phyloP scores from a whole-genome alignment of 2,797 vertebrate genomes.

The Eidolon dupreanum region DNA sequence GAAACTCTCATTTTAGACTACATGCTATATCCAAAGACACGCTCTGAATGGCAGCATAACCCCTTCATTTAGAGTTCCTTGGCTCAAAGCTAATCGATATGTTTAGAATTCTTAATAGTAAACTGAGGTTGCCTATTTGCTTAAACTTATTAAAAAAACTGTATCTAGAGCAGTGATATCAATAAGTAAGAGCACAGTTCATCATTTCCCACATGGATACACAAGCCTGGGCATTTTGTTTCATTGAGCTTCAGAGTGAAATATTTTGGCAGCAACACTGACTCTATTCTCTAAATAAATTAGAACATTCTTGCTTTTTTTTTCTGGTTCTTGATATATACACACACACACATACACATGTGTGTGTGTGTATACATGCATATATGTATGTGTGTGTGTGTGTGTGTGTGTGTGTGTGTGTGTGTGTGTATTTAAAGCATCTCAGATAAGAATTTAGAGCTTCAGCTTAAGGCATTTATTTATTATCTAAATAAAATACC shows the following conservation, averaged over 20 bases:
- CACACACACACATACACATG: no score
- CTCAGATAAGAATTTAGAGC: slow-evolving; percentile 34
- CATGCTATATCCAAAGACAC: neutral
- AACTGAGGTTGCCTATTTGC: neutral
- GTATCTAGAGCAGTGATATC: neutral
- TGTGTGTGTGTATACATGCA: no score
- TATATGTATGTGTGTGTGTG: no score
- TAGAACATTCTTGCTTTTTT: neutral
- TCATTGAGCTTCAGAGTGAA: neutral
- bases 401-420: no score
- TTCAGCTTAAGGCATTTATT: neutral
- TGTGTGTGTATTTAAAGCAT: neutral
- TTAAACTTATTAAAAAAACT: neutral
- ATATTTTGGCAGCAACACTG: neutral
- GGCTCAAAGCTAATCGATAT: neutral
- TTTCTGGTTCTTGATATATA: neutral
- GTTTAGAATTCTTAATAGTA: neutral
- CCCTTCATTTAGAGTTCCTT: neutral
- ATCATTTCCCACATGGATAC: neutral
- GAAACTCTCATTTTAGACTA: neutral
- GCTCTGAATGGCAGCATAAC: neutral
- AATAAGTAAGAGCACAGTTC: neutral
- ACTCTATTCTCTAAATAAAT: neutral
- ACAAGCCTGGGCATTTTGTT: neutral
- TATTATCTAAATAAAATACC: neutral